Base-by-base conservation (phyloP, 2,113 vertebrate species). In the Percopsis transmontana region DNA sequence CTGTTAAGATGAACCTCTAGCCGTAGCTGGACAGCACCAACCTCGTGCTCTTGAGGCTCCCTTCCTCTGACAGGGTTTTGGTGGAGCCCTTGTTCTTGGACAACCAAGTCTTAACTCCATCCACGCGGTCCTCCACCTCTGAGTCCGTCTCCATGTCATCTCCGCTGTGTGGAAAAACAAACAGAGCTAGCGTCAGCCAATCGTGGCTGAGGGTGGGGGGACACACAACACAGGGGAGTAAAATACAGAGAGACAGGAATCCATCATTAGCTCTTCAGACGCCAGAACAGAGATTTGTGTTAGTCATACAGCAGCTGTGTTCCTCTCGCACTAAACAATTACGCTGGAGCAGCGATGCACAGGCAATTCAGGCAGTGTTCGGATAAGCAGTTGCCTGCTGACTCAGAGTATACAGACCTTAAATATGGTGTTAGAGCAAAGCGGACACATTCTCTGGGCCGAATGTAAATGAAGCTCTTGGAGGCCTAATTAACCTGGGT, bases 31-130 rank as follows among this genome's bases (percentile, higher is more conserved):
- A 15, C 12, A 60, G 23, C 23, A 86, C 95, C 91, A 72, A 99
- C 97, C 97, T 98, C 84, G 93, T 90, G 82, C 93, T 93, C 88
- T 96, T 98, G 63, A 95, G 87, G 87, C 93, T 96, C 76, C 94
- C 92, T 0, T 99, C 97, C 3, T 99, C 97, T 0, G 94, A 93
- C 77, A 93, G 88, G 0, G 93, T 90, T 89, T 97, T 99, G 74
- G 91, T 89, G 59, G 89, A 88, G 70, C 87, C 88, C 83, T 92
- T 93, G 77, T 91, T 92, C 79, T 90, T 92, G 0, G 90, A 98
- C 42, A 99, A 91, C 96, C 95, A 97, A 3, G 95, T 96, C 81
- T 99, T 99, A 73, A 99, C 96, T 6, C 94, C 96, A 0, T 99
- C 97, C 54, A 99, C 97, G 0, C 97, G 95, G 62, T 99, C 95